These are phyloP conservation scores for Gadus macrocephalus DNA, from an alignment of 2,113 vertebrate species.

Conservation along the genomic window DNA sequence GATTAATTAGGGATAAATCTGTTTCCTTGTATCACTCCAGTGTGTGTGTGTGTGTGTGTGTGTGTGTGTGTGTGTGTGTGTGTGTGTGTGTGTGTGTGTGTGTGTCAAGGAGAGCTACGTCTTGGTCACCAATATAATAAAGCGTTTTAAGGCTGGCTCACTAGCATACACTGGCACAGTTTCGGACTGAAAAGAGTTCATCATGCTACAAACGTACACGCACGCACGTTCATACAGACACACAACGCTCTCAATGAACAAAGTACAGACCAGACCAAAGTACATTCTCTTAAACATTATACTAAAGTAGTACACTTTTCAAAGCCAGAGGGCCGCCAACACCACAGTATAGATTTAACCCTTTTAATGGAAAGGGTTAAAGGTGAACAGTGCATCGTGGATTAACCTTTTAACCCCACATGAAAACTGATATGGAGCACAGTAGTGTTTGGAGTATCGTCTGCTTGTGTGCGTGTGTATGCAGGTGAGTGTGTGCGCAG, in stretches of 20 bases:
- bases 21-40: conserved; percentile 47
- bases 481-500: too few relatives aligned
- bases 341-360: not conserved
- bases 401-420: conserved; percentile 15
- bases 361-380: conserved; percentile 7
- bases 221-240: conserved; percentile 7
- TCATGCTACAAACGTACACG: conserved; percentile 47
- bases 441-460: conserved; percentile 25
- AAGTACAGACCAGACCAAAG: conserved; percentile 38
- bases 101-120: conserved; percentile 45
- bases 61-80: too few relatives aligned
- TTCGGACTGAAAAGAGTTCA: conserved; percentile 55
- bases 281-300: conserved; percentile 60
- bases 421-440: conserved; percentile 27
- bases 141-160: conserved; percentile 69
- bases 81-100: not conserved
- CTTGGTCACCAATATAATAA: conserved; percentile 50
- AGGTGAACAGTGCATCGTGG: conserved; percentile 15
- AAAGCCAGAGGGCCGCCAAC: not conserved
- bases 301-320: too few relatives aligned
- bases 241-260: conserved; percentile 37
- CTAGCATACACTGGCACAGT: conserved; percentile 64
- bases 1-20: conserved; percentile 64
- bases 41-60: too few relatives aligned
- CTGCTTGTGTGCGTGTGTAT: not conserved